Evolutionary conservation across 2,797 vertebrate genomes (phyloP).

Genomic region (Scleropages formosus): DNA sequence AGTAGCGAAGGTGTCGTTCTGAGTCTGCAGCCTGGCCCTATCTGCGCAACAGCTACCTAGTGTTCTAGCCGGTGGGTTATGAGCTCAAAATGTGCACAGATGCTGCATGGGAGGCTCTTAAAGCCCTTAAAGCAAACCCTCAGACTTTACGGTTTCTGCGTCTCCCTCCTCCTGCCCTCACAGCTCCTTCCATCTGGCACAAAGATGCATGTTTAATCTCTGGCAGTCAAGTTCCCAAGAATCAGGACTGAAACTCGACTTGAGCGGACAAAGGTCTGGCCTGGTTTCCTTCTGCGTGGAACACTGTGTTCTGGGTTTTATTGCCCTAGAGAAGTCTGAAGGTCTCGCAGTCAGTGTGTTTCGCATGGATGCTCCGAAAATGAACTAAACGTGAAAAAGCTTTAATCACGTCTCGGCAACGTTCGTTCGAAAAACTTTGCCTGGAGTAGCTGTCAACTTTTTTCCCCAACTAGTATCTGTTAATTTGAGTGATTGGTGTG

Average conservation of each 20-base stretch:
- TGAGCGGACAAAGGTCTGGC: conserved; percentile 25
- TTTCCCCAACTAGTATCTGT: too few species aligned
- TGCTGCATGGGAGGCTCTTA: too few species aligned
- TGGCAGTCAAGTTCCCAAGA: conserved; percentile 37
- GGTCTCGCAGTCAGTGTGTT: too few species aligned
- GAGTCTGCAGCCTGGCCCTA: too few species aligned
- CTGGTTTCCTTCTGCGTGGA: conserved; percentile 26
- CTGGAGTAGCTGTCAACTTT: too few species aligned
- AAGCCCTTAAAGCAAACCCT: not conserved
- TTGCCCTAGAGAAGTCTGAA: not conserved
- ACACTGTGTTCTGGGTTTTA: not conserved
- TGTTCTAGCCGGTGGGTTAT: not conserved
- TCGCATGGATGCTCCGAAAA: not conserved
- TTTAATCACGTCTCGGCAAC: not conserved
- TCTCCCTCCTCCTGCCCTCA: not conserved
- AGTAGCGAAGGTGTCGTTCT: not conserved
- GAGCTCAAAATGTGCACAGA: not conserved
- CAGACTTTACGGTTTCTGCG: not conserved
- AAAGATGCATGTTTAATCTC: conserved; percentile 2
- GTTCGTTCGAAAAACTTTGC: not conserved
- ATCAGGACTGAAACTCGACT: conserved; percentile 11
- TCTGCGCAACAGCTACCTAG: too few species aligned
- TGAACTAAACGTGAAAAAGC: not conserved
- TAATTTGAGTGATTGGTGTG: too few species aligned
- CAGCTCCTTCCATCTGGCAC: conserved; percentile 10